Evolutionary conservation across 2,888 invertebrate species (phyloP).

Genomic region (Rhaphigaster nebulosa): DNA sequence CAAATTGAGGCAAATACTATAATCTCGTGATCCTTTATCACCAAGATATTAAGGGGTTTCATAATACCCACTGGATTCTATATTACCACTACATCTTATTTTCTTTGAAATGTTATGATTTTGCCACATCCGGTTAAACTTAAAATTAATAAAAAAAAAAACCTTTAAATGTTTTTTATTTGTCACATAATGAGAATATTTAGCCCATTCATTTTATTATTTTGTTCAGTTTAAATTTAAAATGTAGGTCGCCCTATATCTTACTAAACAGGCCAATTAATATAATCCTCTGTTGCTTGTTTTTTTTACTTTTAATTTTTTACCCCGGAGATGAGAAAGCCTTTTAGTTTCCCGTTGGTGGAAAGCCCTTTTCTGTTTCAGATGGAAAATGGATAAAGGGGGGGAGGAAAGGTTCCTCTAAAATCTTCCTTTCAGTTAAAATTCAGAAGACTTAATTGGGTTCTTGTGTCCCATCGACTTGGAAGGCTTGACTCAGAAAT

Average conservation of each 20-base stretch:
- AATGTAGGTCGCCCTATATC: background rate
- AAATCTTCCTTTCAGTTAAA: constrained; percentile 13
- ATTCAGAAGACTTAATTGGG: constrained; percentile 38
- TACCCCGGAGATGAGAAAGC: background rate
- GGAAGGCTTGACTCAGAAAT: background rate
- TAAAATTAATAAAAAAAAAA: too few species aligned
- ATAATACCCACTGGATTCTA: too few species aligned
- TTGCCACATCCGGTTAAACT: too few species aligned
- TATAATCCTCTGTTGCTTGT: background rate
- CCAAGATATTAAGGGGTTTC: too few species aligned
- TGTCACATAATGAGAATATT: background rate
- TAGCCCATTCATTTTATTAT: background rate
- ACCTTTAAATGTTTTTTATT: too few species aligned
- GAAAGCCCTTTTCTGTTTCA: background rate
- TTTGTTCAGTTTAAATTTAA: background rate
- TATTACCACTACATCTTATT: too few species aligned
- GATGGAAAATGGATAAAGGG: background rate
- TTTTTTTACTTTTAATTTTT: background rate
- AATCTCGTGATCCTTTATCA: too few species aligned
- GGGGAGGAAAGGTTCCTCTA: background rate
- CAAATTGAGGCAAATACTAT: too few species aligned
- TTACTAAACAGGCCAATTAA: background rate
- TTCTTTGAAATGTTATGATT: too few species aligned
- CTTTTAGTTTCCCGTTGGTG: constrained; percentile 1
- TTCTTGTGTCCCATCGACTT: constrained; percentile 29